Conservation (phyloP, 2,888 invertebrate genomes). For the Leucoptera coffeella region DNA sequence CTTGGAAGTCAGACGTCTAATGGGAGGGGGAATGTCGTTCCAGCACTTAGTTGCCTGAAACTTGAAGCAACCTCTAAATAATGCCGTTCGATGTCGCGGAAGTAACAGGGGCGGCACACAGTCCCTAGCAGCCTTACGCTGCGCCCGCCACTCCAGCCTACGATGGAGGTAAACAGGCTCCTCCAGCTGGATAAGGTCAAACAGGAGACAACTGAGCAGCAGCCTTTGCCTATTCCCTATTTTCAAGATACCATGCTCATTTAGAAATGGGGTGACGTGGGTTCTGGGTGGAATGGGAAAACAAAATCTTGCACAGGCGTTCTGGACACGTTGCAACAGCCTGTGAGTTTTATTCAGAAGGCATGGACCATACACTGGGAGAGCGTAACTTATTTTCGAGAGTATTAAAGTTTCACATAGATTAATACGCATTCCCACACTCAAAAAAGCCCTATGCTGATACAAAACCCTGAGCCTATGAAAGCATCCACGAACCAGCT, state of each 20-base stretch:
- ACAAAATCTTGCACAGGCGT: not conserved
- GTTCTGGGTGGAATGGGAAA: not conserved
- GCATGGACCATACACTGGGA: not conserved
- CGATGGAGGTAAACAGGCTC: too few relatives aligned
- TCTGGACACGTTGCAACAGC: not conserved
- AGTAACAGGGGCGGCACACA: too few relatives aligned
- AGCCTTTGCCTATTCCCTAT: too few relatives aligned
- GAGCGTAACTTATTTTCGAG: not conserved
- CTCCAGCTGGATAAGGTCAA: too few relatives aligned
- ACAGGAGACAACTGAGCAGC: too few relatives aligned
- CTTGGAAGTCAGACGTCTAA: not conserved
- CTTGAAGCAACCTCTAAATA: slow-evolving; percentile 2
- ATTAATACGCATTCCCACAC: not conserved
- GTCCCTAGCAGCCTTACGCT: too few relatives aligned
- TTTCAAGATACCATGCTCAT: not conserved
- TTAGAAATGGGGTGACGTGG: not conserved
- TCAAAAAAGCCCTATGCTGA: not conserved
- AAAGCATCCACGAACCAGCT: too few relatives aligned
- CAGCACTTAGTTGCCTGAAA: slow-evolving; percentile 3
- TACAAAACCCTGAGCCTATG: not conserved
- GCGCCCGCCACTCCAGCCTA: too few relatives aligned
- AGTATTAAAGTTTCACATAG: not conserved
- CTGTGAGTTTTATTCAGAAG: not conserved
- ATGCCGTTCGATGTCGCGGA: not conserved
- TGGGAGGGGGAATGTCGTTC: slow-evolving; percentile 3